phyloP scores from a whole-genome alignment of 2,113 vertebrate species.

The Camarhynchus parvulus region DNA sequence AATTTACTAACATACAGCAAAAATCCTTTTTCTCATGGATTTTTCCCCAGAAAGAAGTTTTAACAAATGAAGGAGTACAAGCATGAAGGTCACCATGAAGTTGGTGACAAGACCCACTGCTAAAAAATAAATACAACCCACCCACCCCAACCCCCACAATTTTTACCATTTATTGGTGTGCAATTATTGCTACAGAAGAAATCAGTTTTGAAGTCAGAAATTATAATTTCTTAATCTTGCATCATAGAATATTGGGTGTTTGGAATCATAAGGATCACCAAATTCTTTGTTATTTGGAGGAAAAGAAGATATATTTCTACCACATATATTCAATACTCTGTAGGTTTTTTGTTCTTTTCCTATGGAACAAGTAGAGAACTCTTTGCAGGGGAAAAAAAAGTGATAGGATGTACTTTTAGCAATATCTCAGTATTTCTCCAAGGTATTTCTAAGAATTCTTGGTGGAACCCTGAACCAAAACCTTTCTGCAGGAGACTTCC shows the following conservation, averaged over 20 bases:
- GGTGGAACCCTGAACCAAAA: background rate
- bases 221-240: background rate
- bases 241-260: background rate
- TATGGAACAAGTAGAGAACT: background rate
- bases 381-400: background rate
- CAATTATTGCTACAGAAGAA: background rate
- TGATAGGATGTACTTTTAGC: background rate
- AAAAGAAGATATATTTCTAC: background rate
- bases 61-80: background rate
- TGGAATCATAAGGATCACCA: background rate
- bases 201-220: background rate
- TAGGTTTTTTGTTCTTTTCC: background rate
- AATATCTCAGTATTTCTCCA: background rate
- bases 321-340: fast-evolving
- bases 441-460: background rate
- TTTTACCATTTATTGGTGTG: background rate
- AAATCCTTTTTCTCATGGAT: background rate
- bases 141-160: too few relatives aligned
- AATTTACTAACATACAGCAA: background rate
- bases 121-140: background rate
- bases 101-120: fast-evolving
- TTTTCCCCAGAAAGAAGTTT: background rate
- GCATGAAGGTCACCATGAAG: fast-evolving
- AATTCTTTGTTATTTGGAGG: background rate
- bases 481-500: background rate